Conservation (phyloP, 2,888 invertebrate species). For the Gerosis bhagava region DNA sequence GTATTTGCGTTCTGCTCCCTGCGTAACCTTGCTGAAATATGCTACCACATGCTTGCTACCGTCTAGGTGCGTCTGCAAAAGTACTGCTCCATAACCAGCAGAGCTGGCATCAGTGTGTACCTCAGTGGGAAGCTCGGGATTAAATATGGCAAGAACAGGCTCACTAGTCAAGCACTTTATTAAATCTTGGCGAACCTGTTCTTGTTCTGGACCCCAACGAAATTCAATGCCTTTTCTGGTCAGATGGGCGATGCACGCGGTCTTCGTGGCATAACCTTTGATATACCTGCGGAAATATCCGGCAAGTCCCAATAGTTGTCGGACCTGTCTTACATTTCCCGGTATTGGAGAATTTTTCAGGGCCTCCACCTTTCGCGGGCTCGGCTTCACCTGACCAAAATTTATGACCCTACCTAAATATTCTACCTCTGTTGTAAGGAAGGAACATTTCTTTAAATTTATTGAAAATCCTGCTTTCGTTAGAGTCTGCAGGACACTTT, state of each 20-base stretch:
- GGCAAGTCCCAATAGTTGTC: not conserved
- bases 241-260: not conserved
- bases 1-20: no score
- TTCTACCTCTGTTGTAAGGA: not conserved
- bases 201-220: not conserved
- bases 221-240: not conserved
- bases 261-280: not conserved
- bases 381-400: constrained; percentile 9
- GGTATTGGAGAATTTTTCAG: not conserved
- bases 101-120: no score
- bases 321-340: not conserved
- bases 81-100: no score
- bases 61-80: no score
- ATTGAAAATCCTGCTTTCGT: constrained; percentile 3
- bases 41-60: no score
- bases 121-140: no score
- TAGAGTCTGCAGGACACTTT: not conserved
- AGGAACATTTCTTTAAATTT: not conserved
- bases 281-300: constrained; percentile 5
- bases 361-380: not conserved
- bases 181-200: not conserved
- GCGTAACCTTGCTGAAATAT: no score
- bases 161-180: not conserved
- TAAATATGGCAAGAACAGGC: not conserved
- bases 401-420: not conserved